Percentiles rank a stretch among this genome's conserved stretches.
These are phyloP conservation scores for Cephus rjabovi DNA, from an alignment of 2,888 invertebrate genomes.

Conservation along the genomic window DNA sequence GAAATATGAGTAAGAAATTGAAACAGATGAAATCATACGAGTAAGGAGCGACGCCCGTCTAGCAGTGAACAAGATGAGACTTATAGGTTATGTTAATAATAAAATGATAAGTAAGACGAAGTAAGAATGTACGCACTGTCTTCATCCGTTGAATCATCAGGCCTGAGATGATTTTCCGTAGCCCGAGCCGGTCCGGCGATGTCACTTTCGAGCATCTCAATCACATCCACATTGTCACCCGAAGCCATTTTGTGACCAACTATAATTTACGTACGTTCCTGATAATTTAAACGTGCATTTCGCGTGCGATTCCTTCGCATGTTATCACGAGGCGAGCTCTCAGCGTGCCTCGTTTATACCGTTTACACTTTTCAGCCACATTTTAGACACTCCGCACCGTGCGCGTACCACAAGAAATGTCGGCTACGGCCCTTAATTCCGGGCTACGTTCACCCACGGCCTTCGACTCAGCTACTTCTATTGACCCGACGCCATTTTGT, in stretches of 20 bases:
- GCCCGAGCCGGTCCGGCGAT: constrained; percentile 47
- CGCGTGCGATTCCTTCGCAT: constrained; percentile 18
- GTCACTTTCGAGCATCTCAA: constrained; percentile 80
- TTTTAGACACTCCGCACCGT: neutral
- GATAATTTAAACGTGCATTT: constrained; percentile 16
- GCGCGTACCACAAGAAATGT: neutral
- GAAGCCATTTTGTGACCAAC: constrained; percentile 79
- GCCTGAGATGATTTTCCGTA: constrained; percentile 71
- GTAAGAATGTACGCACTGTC: constrained; percentile 69
- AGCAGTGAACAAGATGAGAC: neutral
- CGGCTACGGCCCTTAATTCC: constrained; percentile 28
- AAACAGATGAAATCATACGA: neutral
- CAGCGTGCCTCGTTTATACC: neutral
- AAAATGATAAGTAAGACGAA: constrained; percentile 2
- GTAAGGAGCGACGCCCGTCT: neutral
- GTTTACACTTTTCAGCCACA: neutral
- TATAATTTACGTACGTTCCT: constrained; percentile 19
- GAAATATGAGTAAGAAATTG: neutral
- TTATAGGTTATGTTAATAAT: constrained; percentile 24
- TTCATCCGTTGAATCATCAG: constrained; percentile 71
- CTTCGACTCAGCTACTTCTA: constrained; percentile 33
- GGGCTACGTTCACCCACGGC: constrained; percentile 37
- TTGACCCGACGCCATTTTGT: constrained; percentile 54
- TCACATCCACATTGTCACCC: constrained; percentile 83
- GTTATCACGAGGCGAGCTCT: constrained; percentile 8